Conservation (phyloP, 2,113 vertebrate genomes). For the Myiozetetes cayanensis region DNA sequence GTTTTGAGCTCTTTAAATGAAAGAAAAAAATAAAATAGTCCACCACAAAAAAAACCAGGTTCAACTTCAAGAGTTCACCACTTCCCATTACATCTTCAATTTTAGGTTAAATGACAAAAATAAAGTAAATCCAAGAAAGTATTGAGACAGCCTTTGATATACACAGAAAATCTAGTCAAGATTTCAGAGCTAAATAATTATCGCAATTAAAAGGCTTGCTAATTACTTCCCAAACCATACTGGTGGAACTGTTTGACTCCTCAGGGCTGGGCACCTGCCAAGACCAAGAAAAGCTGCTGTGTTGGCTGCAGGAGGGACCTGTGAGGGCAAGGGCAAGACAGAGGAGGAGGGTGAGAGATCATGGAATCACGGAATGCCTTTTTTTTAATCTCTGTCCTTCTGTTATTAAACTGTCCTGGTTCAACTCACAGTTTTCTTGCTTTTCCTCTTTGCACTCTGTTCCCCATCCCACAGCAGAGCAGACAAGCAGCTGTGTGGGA, state of each 20-base stretch:
- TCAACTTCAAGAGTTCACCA: not conserved
- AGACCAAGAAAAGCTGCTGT: not conserved
- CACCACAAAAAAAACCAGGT: not conserved
- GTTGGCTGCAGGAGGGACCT: not conserved
- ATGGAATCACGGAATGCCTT: not conserved
- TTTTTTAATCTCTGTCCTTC: not conserved
- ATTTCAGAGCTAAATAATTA: not conserved
- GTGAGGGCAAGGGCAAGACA: not conserved
- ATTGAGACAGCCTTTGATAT: not conserved
- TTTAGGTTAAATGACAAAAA: not conserved
- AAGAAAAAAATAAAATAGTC: not conserved
- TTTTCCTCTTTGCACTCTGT: not conserved
- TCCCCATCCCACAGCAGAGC: not conserved
- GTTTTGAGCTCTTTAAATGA: not conserved
- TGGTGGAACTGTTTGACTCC: not conserved
- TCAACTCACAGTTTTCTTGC: not conserved
- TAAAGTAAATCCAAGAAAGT: not conserved
- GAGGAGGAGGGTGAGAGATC: not conserved
- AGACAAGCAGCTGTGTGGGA: accelerated
- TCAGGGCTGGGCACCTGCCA: not conserved
- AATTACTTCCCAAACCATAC: not conserved
- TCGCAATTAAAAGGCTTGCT: not conserved
- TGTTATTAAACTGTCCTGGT: not conserved
- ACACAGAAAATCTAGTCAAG: not conserved
- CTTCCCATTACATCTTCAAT: not conserved